phyloP scores from a whole-genome alignment of 2,113 vertebrate species.

The Muscicapa adusta region DNA sequence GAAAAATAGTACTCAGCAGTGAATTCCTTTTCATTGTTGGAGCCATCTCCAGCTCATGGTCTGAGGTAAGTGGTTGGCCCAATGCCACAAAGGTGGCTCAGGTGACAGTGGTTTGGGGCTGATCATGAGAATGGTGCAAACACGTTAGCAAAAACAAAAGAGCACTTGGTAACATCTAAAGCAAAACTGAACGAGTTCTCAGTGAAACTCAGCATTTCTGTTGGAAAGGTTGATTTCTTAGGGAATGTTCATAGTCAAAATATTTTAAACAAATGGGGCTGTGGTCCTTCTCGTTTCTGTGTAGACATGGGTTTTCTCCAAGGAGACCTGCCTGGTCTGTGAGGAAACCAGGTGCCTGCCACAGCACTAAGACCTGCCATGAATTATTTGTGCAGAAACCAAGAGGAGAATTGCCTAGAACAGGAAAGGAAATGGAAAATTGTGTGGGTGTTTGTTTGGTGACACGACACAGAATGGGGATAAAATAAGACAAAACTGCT shows the following conservation, averaged over 20 bases:
- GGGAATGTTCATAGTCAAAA: not conserved
- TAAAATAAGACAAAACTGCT: not conserved
- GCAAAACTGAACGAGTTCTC: not conserved
- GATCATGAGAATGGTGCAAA: not conserved
- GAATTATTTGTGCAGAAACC: not conserved
- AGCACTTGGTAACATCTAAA: not conserved
- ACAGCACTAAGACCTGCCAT: not conserved
- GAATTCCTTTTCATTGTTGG: not conserved
- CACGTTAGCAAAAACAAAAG: rapidly evolving
- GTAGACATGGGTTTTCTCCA: not conserved
- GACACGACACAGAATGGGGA: not conserved
- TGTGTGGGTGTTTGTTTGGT: rapidly evolving
- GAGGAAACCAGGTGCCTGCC: not conserved
- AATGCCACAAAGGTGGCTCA: rapidly evolving
- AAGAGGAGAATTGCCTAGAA: not conserved
- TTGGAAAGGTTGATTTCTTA: not conserved
- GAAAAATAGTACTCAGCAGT: not conserved
- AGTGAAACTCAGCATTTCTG: not conserved
- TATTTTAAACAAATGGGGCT: not conserved
- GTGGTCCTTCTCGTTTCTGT: not conserved
- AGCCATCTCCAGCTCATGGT: not conserved
- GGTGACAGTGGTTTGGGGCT: not conserved
- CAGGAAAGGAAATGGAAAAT: not conserved
- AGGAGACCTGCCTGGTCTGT: not conserved
- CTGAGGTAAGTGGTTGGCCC: not conserved